Conservation (phyloP, 2,888 invertebrate species). For the Amphimallon solstitiale region DNA sequence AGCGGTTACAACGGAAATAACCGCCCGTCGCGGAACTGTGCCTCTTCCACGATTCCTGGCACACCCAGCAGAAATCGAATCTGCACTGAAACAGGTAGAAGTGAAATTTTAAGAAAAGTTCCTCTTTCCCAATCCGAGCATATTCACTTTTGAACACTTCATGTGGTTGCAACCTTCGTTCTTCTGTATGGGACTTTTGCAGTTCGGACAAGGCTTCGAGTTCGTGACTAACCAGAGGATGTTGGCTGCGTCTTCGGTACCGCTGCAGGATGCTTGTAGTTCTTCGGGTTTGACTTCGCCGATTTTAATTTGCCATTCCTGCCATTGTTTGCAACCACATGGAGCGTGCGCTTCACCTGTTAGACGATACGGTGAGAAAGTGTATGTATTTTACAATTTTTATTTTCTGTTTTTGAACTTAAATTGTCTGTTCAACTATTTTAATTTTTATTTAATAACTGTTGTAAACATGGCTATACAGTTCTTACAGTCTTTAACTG, state of each 20-base stretch:
- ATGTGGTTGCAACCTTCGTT: constrained; percentile 79
- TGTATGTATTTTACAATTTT: too few species aligned
- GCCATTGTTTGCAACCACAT: constrained; percentile 73
- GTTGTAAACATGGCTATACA: too few species aligned
- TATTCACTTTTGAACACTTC: constrained; percentile 73
- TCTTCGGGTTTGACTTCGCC: constrained; percentile 74
- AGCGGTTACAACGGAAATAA: constrained; percentile 71
- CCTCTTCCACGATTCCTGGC: constrained; percentile 76
- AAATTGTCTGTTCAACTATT: too few species aligned
- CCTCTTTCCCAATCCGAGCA: background rate
- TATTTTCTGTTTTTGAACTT: too few species aligned
- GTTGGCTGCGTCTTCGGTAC: constrained; percentile 71
- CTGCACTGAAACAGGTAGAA: constrained; percentile 67
- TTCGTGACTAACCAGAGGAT: constrained; percentile 76
- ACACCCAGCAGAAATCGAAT: constrained; percentile 79
- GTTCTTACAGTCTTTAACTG: too few species aligned
- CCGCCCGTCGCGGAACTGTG: constrained; percentile 77
- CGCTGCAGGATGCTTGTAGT: constrained; percentile 65
- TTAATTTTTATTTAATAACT: too few species aligned
- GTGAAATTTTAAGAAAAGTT: background rate
- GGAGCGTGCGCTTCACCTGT: constrained; percentile 74
- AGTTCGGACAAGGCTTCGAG: constrained; percentile 77
- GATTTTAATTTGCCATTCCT: constrained; percentile 68
- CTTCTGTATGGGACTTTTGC: constrained; percentile 76
- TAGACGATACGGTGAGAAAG: too few species aligned